Conservation (phyloP, 2,113 vertebrate genomes). For the Dipodomys spectabilis region DNA sequence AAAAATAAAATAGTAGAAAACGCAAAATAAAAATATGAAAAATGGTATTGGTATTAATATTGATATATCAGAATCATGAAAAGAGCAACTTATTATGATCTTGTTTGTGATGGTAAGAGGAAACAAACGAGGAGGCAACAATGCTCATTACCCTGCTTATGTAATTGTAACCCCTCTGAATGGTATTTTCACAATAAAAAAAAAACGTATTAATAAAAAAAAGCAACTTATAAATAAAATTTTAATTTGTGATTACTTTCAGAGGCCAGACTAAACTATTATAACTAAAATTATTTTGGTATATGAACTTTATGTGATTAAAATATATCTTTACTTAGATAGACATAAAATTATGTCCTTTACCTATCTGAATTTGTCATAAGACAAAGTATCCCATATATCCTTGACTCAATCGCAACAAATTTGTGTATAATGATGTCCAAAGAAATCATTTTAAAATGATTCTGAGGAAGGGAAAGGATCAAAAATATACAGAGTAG, state of each 20-base stretch:
- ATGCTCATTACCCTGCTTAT: too few relatives aligned
- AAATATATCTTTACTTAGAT: background rate
- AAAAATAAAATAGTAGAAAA: background rate
- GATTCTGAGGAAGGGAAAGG: background rate
- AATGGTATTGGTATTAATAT: background rate
- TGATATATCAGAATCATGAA: background rate
- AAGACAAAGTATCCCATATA: background rate
- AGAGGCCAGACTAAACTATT: background rate
- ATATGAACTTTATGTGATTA: background rate
- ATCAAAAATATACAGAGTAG: background rate
- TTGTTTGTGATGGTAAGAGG: too few relatives aligned
- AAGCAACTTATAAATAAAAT: background rate
- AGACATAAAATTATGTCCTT: background rate
- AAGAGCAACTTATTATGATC: background rate
- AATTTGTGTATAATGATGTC: background rate
- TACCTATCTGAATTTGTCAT: background rate
- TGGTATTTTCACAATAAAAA: too few relatives aligned
- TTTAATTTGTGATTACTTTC: conserved; percentile 27
- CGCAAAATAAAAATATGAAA: background rate
- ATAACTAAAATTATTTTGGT: background rate
- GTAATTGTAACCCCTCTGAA: too few relatives aligned
- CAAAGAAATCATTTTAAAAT: conserved; percentile 29
- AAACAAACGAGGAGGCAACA: too few relatives aligned
- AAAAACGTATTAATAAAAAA: too few relatives aligned
- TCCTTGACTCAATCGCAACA: background rate